A percentile compares a stretch with the other conserved stretches of the same genome.
phyloP scores from a whole-genome alignment of 2,888 invertebrate genomes.

The Dicyrtoma fusca region DNA sequence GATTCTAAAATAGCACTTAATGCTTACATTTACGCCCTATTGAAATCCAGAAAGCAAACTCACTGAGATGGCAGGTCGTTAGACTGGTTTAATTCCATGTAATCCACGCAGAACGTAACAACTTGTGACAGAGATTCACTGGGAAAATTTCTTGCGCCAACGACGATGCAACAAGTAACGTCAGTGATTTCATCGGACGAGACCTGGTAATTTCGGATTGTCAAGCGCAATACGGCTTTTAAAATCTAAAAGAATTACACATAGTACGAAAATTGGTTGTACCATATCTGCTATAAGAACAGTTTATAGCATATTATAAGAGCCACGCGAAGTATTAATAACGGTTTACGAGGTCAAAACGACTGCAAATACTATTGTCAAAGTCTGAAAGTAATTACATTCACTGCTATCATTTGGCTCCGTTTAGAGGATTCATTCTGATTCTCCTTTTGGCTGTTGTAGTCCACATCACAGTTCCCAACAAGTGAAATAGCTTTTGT shows the following conservation, averaged over 20 bases:
- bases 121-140: constrained; percentile 32
- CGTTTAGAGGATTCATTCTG: background rate
- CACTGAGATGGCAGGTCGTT: constrained; percentile 21
- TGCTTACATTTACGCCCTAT: background rate
- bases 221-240: constrained; percentile 33
- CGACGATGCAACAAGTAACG: constrained; percentile 39
- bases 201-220: constrained; percentile 20
- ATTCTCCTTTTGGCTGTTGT: background rate
- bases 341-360: no score
- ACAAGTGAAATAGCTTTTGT: constrained; percentile 14
- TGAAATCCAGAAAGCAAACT: background rate
- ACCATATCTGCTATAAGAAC: no score
- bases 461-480: background rate
- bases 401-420: background rate
- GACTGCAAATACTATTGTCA: background rate
- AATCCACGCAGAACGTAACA: constrained; percentile 39
- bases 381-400: no score
- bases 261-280: no score
- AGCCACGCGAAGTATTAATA: no score
- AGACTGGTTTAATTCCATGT: constrained; percentile 38
- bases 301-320: no score
- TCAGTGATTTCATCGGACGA: constrained; percentile 36
- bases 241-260: constrained; percentile 37
- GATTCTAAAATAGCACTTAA: background rate
- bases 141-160: constrained; percentile 43